Evolutionary conservation across 1,140 invertebrate species (phyloP).

Genomic region (Platyscapa corneri): DNA sequence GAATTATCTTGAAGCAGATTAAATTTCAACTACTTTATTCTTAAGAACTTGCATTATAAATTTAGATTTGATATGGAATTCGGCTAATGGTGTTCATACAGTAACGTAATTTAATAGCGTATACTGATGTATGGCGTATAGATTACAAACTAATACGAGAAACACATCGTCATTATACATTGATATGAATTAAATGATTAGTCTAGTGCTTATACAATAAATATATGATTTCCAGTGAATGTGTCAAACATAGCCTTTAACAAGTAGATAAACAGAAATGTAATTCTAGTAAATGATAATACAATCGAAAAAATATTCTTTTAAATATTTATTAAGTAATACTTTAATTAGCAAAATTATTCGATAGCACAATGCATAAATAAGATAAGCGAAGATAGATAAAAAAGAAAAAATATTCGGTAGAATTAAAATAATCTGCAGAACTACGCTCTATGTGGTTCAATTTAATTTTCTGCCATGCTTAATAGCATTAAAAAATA

Average conservation of each 20-base stretch:
- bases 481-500: too few species aligned
- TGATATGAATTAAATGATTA: neutral
- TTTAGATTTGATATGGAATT: neutral
- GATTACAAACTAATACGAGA: conserved; percentile 19
- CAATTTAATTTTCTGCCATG: too few species aligned
- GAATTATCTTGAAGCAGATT: neutral
- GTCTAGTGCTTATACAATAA: too few species aligned
- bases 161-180: neutral
- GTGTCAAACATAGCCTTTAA: neutral
- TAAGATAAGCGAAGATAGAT: too few species aligned
- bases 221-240: neutral
- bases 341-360: too few species aligned
- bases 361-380: too few species aligned
- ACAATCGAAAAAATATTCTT: neutral
- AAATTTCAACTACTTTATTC: neutral
- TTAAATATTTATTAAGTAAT: neutral
- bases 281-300: conserved; percentile 12
- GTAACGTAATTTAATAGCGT: conserved; percentile 16
- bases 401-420: too few species aligned
- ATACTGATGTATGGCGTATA: neutral
- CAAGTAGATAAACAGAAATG: neutral
- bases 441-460: too few species aligned
- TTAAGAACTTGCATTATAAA: neutral
- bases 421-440: too few species aligned
- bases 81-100: neutral